Evolutionary conservation across 2,797 vertebrate species (phyloP).

Genomic region (Clarias platycephalus): DNA sequence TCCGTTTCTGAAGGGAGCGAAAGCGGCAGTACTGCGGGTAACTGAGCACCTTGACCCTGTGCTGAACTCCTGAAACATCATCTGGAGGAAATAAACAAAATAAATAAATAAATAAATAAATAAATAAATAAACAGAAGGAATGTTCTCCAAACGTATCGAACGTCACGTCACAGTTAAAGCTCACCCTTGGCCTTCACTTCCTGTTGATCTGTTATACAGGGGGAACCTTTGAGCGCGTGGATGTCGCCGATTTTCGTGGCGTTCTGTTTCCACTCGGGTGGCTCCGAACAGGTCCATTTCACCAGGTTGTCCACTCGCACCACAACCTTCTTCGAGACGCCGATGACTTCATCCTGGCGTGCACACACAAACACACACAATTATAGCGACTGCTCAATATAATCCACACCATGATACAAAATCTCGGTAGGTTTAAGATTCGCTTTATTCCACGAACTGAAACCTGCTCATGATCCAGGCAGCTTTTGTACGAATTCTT

Average conservation of each 20-base stretch:
- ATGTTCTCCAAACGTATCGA: neutral
- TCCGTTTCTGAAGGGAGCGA: constrained; percentile 75
- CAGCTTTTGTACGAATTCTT: neutral
- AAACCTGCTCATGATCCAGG: neutral
- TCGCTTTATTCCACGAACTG: too few relatives aligned
- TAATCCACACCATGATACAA: neutral
- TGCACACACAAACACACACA: neutral
- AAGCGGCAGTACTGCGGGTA: constrained; percentile 82
- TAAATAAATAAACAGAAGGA: neutral
- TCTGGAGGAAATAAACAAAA: constrained; percentile 24
- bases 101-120: neutral
- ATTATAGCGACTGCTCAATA: too few relatives aligned
- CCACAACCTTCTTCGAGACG: constrained; percentile 77
- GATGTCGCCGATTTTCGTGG: constrained; percentile 37
- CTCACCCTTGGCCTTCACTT: constrained; percentile 58
- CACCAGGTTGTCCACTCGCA: constrained; percentile 77
- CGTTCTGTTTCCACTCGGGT: constrained; percentile 59
- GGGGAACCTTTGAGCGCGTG: constrained; percentile 32
- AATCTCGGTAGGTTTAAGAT: neutral
- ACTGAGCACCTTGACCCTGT: constrained; percentile 74
- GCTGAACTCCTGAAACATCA: constrained; percentile 33
- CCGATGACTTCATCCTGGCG: constrained; percentile 78
- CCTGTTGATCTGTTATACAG: constrained; percentile 41
- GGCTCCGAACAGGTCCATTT: constrained; percentile 72
- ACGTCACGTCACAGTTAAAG: neutral